phyloP scores from a whole-genome alignment of 2,113 vertebrate species.

The Entelurus aequoreus region DNA sequence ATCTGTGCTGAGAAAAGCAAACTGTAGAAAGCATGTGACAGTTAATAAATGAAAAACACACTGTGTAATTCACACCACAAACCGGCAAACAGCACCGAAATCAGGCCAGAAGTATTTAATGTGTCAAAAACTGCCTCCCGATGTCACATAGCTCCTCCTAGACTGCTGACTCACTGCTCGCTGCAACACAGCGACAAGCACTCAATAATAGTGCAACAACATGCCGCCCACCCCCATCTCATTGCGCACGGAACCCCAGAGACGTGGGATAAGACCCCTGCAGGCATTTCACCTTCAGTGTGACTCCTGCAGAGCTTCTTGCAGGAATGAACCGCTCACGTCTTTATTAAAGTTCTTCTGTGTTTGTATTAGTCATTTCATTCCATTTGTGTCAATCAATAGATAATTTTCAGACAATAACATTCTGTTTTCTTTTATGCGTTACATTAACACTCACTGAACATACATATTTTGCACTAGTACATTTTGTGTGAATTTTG shows the following conservation, averaged over 20 bases:
- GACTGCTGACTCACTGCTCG: conserved; percentile 53
- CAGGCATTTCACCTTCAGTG: conserved; percentile 1
- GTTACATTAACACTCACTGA: too few species aligned
- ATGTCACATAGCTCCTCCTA: conserved; percentile 36
- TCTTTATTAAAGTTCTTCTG: conserved; percentile 2
- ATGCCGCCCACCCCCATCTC: conserved; percentile 12
- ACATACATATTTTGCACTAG: too few species aligned
- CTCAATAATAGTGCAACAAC: conserved; percentile 17
- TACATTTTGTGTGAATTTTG: too few species aligned
- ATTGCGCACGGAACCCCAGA: neutral
- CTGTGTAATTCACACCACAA: neutral
- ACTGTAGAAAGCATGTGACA: conserved; percentile 6
- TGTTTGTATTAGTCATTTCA: neutral
- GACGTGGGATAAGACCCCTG: conserved; percentile 1
- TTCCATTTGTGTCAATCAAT: neutral
- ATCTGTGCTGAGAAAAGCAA: conserved; percentile 2
- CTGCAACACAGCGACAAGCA: conserved; percentile 23
- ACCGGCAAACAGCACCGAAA: neutral
- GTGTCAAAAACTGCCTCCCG: conserved; percentile 23
- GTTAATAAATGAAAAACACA: conserved; percentile 2
- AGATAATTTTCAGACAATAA: too few species aligned
- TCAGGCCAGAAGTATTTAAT: too few species aligned
- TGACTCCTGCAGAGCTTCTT: neutral
- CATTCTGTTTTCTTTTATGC: too few species aligned
- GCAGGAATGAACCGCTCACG: conserved; percentile 10